phyloP scores from a whole-genome alignment of 2,888 invertebrate genomes.

The Spodoptera littoralis region DNA sequence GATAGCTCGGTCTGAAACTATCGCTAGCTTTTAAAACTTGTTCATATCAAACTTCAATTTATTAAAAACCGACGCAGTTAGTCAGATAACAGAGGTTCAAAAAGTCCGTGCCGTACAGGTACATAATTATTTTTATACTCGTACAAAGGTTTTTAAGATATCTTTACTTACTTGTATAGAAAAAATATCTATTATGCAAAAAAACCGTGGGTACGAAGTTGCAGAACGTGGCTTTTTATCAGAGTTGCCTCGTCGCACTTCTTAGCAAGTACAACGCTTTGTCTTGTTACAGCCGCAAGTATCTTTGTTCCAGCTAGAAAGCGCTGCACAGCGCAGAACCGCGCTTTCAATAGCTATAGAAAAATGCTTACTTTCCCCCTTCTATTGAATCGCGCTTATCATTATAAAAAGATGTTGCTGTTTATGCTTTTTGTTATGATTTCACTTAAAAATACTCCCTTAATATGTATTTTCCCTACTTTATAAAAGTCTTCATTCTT shows the following conservation, averaged over 20 bases:
- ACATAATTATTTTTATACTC: no score
- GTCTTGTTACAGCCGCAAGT: conserved; percentile 32
- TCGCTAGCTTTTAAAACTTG: no score
- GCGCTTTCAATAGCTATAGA: conserved; percentile 17
- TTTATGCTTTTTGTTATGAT: no score
- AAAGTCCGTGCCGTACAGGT: no score
- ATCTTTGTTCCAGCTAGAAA: conserved; percentile 27
- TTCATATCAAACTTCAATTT: no score
- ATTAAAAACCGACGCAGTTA: no score
- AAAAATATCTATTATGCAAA: conserved; percentile 13
- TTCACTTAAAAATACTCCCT: no score
- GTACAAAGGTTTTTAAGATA: no score
- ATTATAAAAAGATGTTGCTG: not conserved
- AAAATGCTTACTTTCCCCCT: conserved; percentile 16
- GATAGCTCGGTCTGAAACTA: no score
- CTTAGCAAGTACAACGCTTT: conserved; percentile 40
- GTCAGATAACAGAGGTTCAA: no score
- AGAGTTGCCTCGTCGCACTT: conserved; percentile 28
- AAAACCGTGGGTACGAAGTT: not conserved
- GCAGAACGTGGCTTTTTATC: conserved; percentile 14
- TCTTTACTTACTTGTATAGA: not conserved
- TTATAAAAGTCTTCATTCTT: no score
- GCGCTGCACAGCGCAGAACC: conserved; percentile 11
- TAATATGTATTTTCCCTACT: no score
- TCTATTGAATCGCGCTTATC: conserved; percentile 7